Conservation (phyloP, 2,888 invertebrate species). For the Drosophila affinis region DNA sequence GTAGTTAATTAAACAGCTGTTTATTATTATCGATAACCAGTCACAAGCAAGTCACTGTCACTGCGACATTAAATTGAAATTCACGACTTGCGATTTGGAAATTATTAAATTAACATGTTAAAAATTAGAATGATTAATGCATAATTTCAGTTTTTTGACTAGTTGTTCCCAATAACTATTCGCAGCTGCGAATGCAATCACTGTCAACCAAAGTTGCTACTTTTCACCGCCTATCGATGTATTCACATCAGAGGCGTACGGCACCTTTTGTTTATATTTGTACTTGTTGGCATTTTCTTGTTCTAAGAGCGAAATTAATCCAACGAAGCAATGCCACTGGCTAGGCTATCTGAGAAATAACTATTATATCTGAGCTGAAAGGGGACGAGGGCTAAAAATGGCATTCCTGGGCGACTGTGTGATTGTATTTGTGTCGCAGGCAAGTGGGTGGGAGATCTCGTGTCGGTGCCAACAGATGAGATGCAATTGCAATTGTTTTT, state of each 20-base stretch:
- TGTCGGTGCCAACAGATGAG: not conserved
- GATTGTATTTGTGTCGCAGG: constrained; percentile 93
- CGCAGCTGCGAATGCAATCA: not conserved
- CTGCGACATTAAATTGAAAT: not conserved
- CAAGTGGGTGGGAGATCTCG: constrained; percentile 76
- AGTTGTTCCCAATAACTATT: not conserved
- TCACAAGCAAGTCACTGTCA: not conserved
- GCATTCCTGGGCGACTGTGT: constrained; percentile 92
- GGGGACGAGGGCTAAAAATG: constrained; percentile 85
- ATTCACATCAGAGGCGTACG: constrained; percentile 14
- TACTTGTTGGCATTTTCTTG: constrained; percentile 62
- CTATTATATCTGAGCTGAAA: constrained; percentile 10
- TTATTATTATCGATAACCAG: constrained; percentile 15
- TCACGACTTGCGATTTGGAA: not conserved
- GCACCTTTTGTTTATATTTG: constrained; percentile 65
- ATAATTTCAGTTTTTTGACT: not conserved
- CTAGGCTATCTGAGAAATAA: constrained; percentile 11
- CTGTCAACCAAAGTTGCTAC: not conserved
- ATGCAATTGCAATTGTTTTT: constrained; percentile 9
- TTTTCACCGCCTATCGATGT: constrained; percentile 21
- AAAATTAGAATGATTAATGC: not conserved
- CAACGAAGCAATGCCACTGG: constrained; percentile 52
- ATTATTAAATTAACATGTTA: not conserved
- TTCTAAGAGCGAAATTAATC: constrained; percentile 19
- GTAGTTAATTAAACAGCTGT: constrained; percentile 45